A percentile compares a stretch with the other conserved stretches of the same genome.
Conservation (phyloP, 2,888 invertebrate species). For the Idaea aversata region DNA sequence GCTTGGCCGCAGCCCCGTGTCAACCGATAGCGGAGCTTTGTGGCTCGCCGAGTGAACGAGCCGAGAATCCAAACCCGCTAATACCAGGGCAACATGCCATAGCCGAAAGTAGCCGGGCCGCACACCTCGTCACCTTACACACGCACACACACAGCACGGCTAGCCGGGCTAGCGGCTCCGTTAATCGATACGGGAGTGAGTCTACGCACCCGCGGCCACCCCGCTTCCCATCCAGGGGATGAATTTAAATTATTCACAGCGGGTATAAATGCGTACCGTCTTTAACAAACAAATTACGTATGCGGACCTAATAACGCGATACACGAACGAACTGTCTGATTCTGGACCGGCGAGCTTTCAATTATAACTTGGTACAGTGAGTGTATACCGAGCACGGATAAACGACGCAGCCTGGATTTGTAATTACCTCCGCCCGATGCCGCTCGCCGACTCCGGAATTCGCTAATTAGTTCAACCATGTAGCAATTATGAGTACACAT, state of each 20-base stretch:
- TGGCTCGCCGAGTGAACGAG: conserved; percentile 63
- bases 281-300: conserved; percentile 80
- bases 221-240: conserved; percentile 63
- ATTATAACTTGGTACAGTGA: conserved; percentile 64
- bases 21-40: conserved; percentile 64
- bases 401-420: conserved; percentile 61
- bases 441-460: conserved; percentile 42
- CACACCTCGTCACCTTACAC: conserved; percentile 45
- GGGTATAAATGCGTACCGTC: conserved; percentile 77
- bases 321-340: conserved; percentile 58
- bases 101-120: conserved; percentile 52
- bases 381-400: conserved; percentile 37
- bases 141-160: conserved; percentile 50
- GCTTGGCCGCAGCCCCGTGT: conserved; percentile 50
- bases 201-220: conserved; percentile 36
- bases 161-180: conserved; percentile 31
- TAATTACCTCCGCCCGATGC: conserved; percentile 61
- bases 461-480: conserved; percentile 58
- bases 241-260: conserved; percentile 80
- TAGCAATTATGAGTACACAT: conserved; percentile 57
- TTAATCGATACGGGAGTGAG: conserved; percentile 61
- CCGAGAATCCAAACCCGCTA: conserved; percentile 61
- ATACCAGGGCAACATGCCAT: conserved; percentile 58
- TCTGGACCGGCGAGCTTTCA: conserved; percentile 71
- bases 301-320: conserved; percentile 77